Evolutionary conservation across 2,888 invertebrate species (phyloP), one percentile per base, ranked within the genome.

Genomic region (Tinea semifulvella): DNA sequence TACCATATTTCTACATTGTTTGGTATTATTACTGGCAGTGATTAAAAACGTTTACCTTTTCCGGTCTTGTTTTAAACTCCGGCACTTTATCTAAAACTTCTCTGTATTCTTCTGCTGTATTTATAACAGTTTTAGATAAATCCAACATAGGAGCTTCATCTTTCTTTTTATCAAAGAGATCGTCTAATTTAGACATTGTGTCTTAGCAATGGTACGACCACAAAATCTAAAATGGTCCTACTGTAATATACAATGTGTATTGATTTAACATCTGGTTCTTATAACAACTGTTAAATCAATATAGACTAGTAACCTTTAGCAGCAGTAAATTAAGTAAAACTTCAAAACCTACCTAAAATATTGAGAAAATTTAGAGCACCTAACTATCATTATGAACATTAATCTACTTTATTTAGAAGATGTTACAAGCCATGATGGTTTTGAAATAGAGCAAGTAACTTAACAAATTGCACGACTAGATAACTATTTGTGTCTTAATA

Each of bases 31-130:
- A 4, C 8, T n/a, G n/a, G n/a, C n/a, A n/a, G n/a, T n/a, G n/a
- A n/a, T n/a, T n/a, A n/a, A 22, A 27, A 3, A 18, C 13, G n/a
- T 16, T 49, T 71, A 88, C 91, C 84, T 92, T 94, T 61, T 94
- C 94, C 1, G 92, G 88, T 52, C 92, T 88, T 54, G 94, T 92
- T 73, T 93, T 94, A 62, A 90, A 94, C 65, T 96, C 95, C 0
- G 94, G 94, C 8, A 94, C 91, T 74, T 91, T 91, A 58, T 94
- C 94, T 64, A 92, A 82, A 40, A 93, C 84, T 47, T 88, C 87
- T 56, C 90, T 86, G 54, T 92, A 91, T 61, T 96, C 95, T 56
- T 94, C 94, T 49, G 88, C 87, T 7, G 88, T 88, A 55, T 86
- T 89, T 42, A 90, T 89, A 5, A 88, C 85, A 35, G 88, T 85